Evolutionary conservation across 2,113 vertebrate species (phyloP), one percentile per base, ranked within the genome.

Genomic region (Brevimyrus niger): DNA sequence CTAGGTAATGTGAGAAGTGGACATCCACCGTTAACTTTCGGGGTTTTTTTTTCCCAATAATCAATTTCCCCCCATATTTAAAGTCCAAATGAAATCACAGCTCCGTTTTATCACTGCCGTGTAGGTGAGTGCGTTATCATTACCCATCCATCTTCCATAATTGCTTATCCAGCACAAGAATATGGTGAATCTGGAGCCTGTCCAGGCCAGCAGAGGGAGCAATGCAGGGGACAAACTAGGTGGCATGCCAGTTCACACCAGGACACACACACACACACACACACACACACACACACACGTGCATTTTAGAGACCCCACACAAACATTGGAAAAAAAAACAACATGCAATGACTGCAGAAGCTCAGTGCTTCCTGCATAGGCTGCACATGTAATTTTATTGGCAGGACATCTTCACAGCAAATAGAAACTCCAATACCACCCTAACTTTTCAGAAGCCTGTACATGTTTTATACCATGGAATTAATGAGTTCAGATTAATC

Each of bases 1-100:
- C 61, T 19, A 92, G 90, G 92, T 92, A 91, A 92, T 93, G 90
- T 10, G 15, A 61, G 23, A 73, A 19, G 44, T 51, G 47, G 31
- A 69, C n/a, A n/a, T 47, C 51, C 38, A n/a, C 11, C 5, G 27
- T 80, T 38, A 88, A 42, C 88, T 88, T 80, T 7, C 65, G n/a
- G 10, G 31, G 31, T 11, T 80, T 80, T 80, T 76, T 80, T 82
- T 38, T 13, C 51, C 17, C 53, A 1, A 80, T 80, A 88, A 88
- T 82, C 48, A 82, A 82, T n/a, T 89, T 23, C 1, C 48, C 88
- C 47, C 50, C 50, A 76, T 46, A 47, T 88, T 69, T 44, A 73
- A 42, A 53, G 3, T 51, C 47, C 48, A 44, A 83, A 89, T 83
- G 7, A 15, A 35, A 83, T 31, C 65, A 82, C 7, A 23, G 19